A percentile compares a stretch with the other conserved stretches of the same genome.
Conservation (phyloP, 35 echinoderm and acorn worm species). For the Strongylocentrotus purpuratus region DNA sequence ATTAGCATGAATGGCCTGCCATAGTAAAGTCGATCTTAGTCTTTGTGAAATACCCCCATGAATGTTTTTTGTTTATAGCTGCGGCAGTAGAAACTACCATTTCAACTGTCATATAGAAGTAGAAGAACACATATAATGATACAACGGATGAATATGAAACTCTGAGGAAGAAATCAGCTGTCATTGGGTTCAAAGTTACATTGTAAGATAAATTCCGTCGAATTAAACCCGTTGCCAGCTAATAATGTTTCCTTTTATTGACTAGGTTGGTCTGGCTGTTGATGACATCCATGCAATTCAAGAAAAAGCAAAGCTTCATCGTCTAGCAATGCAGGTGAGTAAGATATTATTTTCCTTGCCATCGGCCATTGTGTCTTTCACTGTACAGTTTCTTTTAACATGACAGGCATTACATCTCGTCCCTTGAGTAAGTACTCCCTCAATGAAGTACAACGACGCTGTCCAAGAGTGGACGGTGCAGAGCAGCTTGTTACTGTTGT, state of each 20-base stretch:
- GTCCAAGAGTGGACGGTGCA: not conserved
- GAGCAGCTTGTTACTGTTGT: not conserved
- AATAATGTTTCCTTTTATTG: not conserved
- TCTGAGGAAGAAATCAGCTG: not conserved
- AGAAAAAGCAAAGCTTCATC: conserved; percentile 41
- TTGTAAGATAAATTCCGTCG: not conserved
- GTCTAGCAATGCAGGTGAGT: conserved; percentile 42
- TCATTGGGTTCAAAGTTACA: not conserved
- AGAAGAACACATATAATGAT: no score
- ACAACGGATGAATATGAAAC: no score
- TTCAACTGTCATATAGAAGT: not conserved
- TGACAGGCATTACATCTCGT: not conserved
- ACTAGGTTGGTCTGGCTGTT: conserved; percentile 31
- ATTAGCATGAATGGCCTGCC: no score
- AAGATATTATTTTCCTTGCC: not conserved
- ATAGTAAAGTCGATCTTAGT: no score
- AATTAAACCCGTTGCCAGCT: not conserved
- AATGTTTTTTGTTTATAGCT: no score
- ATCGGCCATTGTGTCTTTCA: not conserved
- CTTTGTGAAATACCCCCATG: no score
- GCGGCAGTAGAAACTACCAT: not conserved
- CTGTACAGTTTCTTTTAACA: not conserved
- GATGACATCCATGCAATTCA: conserved; percentile 45
- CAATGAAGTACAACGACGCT: not conserved
- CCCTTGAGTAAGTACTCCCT: not conserved